These are phyloP conservation scores for Helarctos malayanus DNA, from an alignment of 2,797 vertebrate species.

Conservation along the genomic window DNA sequence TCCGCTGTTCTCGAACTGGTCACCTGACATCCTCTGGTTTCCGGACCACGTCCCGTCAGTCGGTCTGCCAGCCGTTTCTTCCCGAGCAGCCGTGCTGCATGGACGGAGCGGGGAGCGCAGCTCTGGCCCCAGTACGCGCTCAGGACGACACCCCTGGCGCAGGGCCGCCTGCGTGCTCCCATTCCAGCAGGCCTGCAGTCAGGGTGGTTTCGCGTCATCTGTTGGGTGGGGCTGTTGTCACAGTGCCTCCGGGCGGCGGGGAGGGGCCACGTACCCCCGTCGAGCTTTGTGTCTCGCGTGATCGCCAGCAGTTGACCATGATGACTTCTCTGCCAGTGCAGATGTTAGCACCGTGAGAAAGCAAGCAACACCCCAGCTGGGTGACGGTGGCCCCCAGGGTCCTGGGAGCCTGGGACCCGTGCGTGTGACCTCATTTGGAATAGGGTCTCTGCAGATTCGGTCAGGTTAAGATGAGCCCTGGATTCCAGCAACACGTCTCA, in stretches of 20 bases:
- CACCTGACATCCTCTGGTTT: not conserved
- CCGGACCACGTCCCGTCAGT: not conserved
- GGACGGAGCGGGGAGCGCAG: not conserved
- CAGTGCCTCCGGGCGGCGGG: rapidly evolving
- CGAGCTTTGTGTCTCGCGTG: not conserved
- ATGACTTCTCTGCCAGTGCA: not conserved
- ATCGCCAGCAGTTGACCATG: not conserved
- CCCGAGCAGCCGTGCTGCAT: not conserved
- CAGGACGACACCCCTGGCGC: rapidly evolving
- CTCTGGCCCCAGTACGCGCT: not conserved
- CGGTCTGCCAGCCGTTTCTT: not conserved
- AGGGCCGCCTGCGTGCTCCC: not conserved
- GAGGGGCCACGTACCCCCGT: rapidly evolving
- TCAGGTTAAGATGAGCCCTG: not conserved
- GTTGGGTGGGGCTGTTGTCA: no score
- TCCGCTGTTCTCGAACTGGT: rapidly evolving
- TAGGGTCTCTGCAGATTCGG: no score
- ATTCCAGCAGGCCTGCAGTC: not conserved
- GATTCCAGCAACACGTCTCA: rapidly evolving
- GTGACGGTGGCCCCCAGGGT: no score
- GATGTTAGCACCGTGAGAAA: not conserved
- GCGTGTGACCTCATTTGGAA: not conserved
- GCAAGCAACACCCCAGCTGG: not conserved
- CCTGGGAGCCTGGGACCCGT: not conserved
- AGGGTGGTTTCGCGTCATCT: rapidly evolving